Evolutionary conservation across 2,113 vertebrate species (phyloP), one percentile per base, ranked within the genome.

Genomic region (Epinephelus cyanopodus): DNA sequence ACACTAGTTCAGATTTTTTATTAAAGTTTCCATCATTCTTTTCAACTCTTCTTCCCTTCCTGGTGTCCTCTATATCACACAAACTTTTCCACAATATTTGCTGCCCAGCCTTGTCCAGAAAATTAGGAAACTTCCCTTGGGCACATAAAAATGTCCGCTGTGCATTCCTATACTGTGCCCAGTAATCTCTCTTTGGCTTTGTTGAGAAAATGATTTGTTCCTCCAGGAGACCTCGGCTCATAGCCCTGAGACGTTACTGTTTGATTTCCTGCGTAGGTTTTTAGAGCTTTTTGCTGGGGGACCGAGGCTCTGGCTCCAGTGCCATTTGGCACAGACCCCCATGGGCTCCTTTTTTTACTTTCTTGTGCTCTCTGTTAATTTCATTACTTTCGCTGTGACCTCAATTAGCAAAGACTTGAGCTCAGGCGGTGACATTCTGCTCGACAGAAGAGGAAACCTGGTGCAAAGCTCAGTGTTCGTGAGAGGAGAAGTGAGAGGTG

Each of bases 301-400:
- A 92, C 84, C 2, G 14, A 77, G 82, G 83, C 86, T 89, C 88
- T 87, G 90, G 79, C 83, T 90, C 82, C 29, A 56, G 83, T 86
- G 85, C 84, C 86, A 89, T 89, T 89, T 84, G 88, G 86, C 88
- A 76, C n/a, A 83, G 78, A 86, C 90, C 92, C 91, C 90, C 84
- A 77, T 69, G 83, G 89, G 85, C 87, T 87, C 69, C 76, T 74
- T 45, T 45, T 80, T 92, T 90, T 85, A 90, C 82, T 86, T 92
- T 93, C 89, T 85, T 91, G 82, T 82, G 79, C 86, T 88, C 89
- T 89, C 82, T 85, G 85, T 91, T 95, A 94, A 95, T 95, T 95
- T 94, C 88, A 93, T 93, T 94, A 88, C 90, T 91, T 94, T 94
- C 67, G 15, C 90, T 94, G 84, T 93, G 93, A 95, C 95, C 95